phyloP scores from a whole-genome alignment of 2,113 vertebrate species.

The Centropristis striata region DNA sequence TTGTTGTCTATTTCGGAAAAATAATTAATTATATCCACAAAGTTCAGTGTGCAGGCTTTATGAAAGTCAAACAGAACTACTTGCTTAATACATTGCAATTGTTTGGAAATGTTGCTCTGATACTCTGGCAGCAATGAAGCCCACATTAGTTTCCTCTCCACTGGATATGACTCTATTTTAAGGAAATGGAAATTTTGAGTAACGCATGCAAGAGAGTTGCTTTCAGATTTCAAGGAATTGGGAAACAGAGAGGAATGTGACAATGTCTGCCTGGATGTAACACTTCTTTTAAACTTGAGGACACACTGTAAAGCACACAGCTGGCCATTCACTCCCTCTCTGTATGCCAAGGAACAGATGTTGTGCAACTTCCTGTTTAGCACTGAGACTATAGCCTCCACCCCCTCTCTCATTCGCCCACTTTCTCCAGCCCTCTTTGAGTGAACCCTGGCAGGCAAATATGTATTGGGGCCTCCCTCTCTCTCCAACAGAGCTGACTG shows the following conservation, averaged over 20 bases:
- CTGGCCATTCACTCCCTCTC: constrained; percentile 69
- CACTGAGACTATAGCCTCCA: constrained; percentile 59
- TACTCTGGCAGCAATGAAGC: constrained; percentile 22
- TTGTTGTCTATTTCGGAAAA: not conserved
- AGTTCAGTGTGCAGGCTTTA: constrained; percentile 7
- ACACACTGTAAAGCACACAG: constrained; percentile 67
- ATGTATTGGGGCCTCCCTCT: constrained; percentile 51
- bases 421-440: constrained; percentile 57
- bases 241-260: constrained; percentile 57
- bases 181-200: constrained; percentile 44
- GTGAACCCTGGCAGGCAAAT: constrained; percentile 65
- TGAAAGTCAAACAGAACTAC: not conserved
- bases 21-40: constrained; percentile 15
- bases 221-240: constrained; percentile 55
- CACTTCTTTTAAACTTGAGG: constrained; percentile 32
- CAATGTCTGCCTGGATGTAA: constrained; percentile 32
- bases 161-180: constrained; percentile 7
- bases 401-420: constrained; percentile 52
- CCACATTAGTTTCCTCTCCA: not conserved
- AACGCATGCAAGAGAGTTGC: constrained; percentile 22
- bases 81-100: constrained; percentile 34
- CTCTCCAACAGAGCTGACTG: constrained; percentile 28
- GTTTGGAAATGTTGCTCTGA: constrained; percentile 38
- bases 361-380: constrained; percentile 84
- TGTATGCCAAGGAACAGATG: constrained; percentile 77